A percentile compares a stretch with the other conserved stretches of the same genome.
Conservation (phyloP, 1,140 invertebrate genomes). For the Phortica variegata region DNA sequence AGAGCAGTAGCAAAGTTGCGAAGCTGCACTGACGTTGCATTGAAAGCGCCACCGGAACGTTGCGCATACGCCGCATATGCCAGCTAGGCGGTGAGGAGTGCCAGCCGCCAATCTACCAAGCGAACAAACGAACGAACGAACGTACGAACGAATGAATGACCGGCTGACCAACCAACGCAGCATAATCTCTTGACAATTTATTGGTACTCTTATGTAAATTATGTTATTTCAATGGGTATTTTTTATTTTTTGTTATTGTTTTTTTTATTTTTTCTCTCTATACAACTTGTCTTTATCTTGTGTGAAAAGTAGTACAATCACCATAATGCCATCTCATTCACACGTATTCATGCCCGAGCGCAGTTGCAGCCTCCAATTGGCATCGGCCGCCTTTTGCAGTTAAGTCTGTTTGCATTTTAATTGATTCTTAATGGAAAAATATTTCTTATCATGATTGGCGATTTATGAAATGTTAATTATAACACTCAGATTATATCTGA, state of each 20-base stretch:
- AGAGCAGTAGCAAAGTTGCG: constrained; percentile 7
- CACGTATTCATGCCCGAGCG: constrained; percentile 5
- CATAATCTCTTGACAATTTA: constrained; percentile 40
- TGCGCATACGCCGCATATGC: constrained; percentile 15
- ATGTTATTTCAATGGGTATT: constrained; percentile 44
- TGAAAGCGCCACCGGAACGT: too few species aligned
- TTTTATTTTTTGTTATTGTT: too few species aligned
- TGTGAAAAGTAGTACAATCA: constrained; percentile 49
- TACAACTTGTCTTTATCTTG: constrained; percentile 42
- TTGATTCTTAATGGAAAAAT: constrained; percentile 54
- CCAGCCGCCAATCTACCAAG: too few species aligned
- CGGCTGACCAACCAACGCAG: neutral
- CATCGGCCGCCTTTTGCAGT: neutral
- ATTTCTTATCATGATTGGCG: constrained; percentile 43
- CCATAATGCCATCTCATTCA: constrained; percentile 37
- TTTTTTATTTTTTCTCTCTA: constrained; percentile 50
- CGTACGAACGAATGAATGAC: constrained; percentile 1
- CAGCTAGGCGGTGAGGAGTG: too few species aligned
- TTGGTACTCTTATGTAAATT: constrained; percentile 47
- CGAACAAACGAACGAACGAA: too few species aligned
- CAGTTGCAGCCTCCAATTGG: neutral
- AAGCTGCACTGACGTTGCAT: too few species aligned
- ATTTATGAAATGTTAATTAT: constrained; percentile 56
- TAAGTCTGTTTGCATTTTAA: constrained; percentile 37
- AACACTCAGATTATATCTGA: too few species aligned